Evolutionary conservation across 2,797 vertebrate genomes (phyloP).

Genomic region (Catamblyrhynchus diadema): DNA sequence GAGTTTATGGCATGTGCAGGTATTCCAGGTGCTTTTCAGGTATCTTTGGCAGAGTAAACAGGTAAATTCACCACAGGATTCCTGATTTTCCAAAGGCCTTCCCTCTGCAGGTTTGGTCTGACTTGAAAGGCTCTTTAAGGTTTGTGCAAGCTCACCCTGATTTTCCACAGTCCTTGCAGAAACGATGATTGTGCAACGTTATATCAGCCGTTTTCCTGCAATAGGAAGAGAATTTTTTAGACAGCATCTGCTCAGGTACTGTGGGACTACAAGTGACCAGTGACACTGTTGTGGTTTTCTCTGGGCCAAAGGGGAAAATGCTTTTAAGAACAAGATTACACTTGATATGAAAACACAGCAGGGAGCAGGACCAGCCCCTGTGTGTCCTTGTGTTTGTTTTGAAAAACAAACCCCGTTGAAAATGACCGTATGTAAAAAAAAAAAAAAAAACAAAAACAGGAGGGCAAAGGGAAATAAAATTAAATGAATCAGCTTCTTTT

Average conservation of each 20-base stretch:
- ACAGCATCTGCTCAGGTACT: not conserved
- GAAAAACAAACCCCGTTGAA: not conserved
- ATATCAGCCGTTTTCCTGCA: not conserved
- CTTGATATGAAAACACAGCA: not conserved
- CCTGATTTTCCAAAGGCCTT: not conserved
- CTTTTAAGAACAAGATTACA: not conserved
- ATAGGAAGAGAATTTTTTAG: not conserved
- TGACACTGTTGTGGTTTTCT: not conserved
- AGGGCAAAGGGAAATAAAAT: not conserved
- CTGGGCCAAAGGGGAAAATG: not conserved
- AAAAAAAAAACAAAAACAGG: not conserved
- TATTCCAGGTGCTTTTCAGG: not conserved
- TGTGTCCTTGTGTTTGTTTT: not conserved
- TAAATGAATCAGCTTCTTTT: conserved; percentile 3
- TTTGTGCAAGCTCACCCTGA: not conserved
- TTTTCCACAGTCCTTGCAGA: not conserved
- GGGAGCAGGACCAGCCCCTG: not conserved
- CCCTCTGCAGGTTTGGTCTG: not conserved
- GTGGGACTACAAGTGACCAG: not conserved
- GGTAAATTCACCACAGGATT: not conserved
- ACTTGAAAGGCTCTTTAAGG: not conserved
- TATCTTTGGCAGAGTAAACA: not conserved
- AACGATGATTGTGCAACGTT: not conserved
- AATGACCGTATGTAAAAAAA: not conserved
- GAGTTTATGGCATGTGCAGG: not conserved